Percentiles rank a stretch among this genome's conserved stretches.
phyloP scores from a whole-genome alignment of 37 sponge, comb jelly and placozoan genomes.

The Mnemiopsis leidyi region DNA sequence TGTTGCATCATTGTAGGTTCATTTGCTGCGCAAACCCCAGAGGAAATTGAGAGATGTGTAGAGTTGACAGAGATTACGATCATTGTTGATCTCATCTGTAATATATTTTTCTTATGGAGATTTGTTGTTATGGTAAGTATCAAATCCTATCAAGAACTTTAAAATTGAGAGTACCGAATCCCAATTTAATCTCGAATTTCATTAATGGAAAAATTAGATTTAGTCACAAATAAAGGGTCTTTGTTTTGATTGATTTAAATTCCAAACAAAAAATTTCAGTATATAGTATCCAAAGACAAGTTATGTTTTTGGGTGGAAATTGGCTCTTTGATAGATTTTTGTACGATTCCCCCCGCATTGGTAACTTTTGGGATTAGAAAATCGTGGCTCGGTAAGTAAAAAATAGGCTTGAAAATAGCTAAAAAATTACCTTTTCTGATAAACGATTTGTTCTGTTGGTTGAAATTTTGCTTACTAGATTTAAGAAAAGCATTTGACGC shows the following conservation, averaged over 20 bases:
- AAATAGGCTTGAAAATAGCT: background rate
- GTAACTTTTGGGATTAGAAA: background rate
- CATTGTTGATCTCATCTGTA: background rate
- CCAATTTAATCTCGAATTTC: no score
- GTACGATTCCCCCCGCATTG: constrained; percentile 30
- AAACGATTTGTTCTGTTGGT: no score
- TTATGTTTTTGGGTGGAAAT: constrained; percentile 45
- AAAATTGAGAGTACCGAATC: no score
- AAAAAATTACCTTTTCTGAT: no score
- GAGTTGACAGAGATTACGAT: background rate
- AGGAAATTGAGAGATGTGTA: constrained; percentile 14
- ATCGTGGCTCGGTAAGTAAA: constrained; percentile 14
- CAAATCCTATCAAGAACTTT: no score
- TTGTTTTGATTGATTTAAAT: no score
- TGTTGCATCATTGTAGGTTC: no score
- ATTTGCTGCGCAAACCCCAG: background rate
- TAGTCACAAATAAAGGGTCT: no score
- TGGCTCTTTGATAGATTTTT: constrained; percentile 17
- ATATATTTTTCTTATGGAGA: constrained; percentile 45
- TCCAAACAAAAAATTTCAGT: constrained; percentile 37
- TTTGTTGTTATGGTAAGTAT: constrained; percentile 43
- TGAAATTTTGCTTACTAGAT: no score
- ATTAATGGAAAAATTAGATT: no score
- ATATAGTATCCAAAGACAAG: constrained; percentile 51
- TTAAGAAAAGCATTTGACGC: no score